Evolutionary conservation across 2,888 invertebrate species (phyloP), one percentile per base, ranked within the genome.

Genomic region (Panopea generosa): DNA sequence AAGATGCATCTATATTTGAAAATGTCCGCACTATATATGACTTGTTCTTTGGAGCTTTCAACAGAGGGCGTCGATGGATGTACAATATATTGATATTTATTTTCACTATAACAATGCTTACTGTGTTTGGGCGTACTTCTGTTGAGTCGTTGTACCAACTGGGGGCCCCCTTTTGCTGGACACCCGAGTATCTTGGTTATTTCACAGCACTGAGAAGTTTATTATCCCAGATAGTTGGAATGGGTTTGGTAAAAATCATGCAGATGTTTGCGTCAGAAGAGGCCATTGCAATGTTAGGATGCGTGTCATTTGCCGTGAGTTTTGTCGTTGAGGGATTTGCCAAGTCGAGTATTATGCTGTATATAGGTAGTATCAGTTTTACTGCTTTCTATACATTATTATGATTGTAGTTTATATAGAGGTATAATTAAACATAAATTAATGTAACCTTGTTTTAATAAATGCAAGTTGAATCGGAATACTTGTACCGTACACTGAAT

Each of bases 141-240:
- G 80, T 83, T 0, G 83, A 84, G 26, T 69, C 83, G 0, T 43
- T 85, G 7, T 84, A 79, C 52, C 71, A 80, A 40, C 57, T 84
- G 18, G 77, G 63, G 4, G 33, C 72, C 0, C 84, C 85, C 18
- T 86, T 86, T 53, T 86, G 86, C 61, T 85, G 84, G 79, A 61
- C 67, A 16, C 60, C 86, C 0, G 60, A 77, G 14, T 76, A 72
- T 29, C 52, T 86, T 0, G 84, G 85, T 0, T 68, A 69, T 24
- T 86, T 72, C 53, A 52, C 52, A 1, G 77, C 82, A 0, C 24
- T 77, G 0, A 59, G 71, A 9, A 65, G 43, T 9, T 40, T 61
- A 2, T 9, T 69, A 11, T 80, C 75, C 40, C 68, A 74, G 16
- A 40, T 76, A 1, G 18, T 69, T 9, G 72, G 77, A 16, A 63